These are phyloP conservation scores for Brachionus rubens DNA, from an alignment of 1,140 invertebrate genomes.

Conservation along the genomic window DNA sequence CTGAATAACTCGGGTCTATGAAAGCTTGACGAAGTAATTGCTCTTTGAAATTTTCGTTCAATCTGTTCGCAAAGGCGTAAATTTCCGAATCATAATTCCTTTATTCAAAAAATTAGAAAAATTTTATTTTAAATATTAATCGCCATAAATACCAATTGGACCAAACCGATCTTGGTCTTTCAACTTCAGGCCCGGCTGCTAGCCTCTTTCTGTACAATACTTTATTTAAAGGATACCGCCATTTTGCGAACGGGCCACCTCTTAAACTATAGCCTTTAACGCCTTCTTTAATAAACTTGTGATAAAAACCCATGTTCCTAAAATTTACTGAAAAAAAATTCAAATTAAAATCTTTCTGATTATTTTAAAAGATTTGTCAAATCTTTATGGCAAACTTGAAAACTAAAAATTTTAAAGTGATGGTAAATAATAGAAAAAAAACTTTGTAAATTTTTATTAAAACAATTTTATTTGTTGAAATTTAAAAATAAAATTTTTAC, in stretches of 20 bases:
- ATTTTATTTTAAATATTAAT: background rate
- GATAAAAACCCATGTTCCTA: conserved; percentile 21
- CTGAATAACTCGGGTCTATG: conserved; percentile 64
- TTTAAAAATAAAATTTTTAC: background rate
- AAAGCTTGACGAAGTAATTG: conserved; percentile 72
- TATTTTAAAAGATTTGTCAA: conserved; percentile 28
- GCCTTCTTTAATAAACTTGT: conserved; percentile 41
- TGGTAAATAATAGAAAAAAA: too few relatives aligned
- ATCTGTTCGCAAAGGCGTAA: conserved; percentile 77
- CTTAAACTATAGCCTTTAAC: conserved; percentile 12
- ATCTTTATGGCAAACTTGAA: too few relatives aligned
- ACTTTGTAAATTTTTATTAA: too few relatives aligned
- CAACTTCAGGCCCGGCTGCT: conserved; percentile 52
- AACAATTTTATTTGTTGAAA: too few relatives aligned
- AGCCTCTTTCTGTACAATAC: conserved; percentile 51
- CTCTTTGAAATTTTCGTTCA: conserved; percentile 77
- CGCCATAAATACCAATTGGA: conserved; percentile 54
- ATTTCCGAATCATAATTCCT: conserved; percentile 82
- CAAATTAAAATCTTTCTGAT: too few relatives aligned
- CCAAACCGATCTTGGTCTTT: conserved; percentile 52
- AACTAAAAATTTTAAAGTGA: too few relatives aligned
- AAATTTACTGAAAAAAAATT: background rate
- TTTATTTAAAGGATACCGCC: conserved; percentile 40
- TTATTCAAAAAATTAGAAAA: conserved; percentile 10
- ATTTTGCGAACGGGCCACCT: conserved; percentile 46